Conservation (phyloP, 2,888 invertebrate species). For the Octodonta nipae region DNA sequence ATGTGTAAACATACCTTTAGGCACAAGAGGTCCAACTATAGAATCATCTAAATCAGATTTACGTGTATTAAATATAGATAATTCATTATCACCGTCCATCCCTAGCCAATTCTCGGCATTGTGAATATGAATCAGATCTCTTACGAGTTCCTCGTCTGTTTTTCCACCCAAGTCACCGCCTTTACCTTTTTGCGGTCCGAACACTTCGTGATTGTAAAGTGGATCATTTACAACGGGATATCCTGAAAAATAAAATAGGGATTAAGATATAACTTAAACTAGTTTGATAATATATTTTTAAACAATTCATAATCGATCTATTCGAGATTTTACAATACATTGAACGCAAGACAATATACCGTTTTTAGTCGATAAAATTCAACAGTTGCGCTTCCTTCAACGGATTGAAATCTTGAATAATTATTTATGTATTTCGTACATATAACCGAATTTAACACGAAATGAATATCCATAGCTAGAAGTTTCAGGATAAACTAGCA, state of each 20-base stretch:
- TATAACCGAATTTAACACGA: too few relatives aligned
- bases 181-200: constrained; percentile 85
- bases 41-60: constrained; percentile 40
- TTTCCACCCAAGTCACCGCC: constrained; percentile 79
- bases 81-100: constrained; percentile 75
- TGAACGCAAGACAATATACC: too few relatives aligned
- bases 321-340: too few relatives aligned
- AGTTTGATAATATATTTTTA: too few relatives aligned
- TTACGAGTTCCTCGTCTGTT: constrained; percentile 74
- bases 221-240: constrained; percentile 96
- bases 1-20: too few relatives aligned
- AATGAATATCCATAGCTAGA: too few relatives aligned
- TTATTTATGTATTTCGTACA: too few relatives aligned
- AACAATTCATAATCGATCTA: too few relatives aligned
- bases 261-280: background rate
- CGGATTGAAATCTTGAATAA: too few relatives aligned
- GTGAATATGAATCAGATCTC: constrained; percentile 80
- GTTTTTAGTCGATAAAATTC: too few relatives aligned
- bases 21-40: constrained; percentile 29
- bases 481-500: too few relatives aligned
- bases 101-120: constrained; percentile 91
- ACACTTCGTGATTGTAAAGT: constrained; percentile 89
- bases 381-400: too few relatives aligned
- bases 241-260: constrained; percentile 47
- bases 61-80: constrained; percentile 63